A percentile compares a stretch with the other conserved stretches of the same genome.
Conservation (phyloP, 2,797 vertebrate species). For the Ctenochaetus hawaiiensis region DNA sequence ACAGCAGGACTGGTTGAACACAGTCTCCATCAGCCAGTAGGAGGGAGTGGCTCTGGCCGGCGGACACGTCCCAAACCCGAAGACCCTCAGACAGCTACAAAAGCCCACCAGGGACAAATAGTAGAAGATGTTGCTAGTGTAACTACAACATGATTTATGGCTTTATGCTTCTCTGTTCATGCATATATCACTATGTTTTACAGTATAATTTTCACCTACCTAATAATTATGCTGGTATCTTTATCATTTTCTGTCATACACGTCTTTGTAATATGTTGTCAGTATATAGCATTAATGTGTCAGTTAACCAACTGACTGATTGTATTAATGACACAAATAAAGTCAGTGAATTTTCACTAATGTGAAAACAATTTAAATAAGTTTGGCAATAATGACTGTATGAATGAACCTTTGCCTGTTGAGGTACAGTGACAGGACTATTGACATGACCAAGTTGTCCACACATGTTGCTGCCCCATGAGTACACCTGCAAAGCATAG, state of each 20-base stretch:
- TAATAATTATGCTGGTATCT: background rate
- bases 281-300: background rate
- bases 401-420: conserved; percentile 86
- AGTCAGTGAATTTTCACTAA: background rate
- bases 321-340: background rate
- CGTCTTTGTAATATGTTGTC: background rate
- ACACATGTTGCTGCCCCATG: conserved; percentile 94
- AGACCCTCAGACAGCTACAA: conserved; percentile 87
- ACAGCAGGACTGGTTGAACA: conserved; percentile 91
- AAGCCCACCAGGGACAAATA: conserved; percentile 9
- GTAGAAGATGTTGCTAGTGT: background rate
- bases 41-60: conserved; percentile 92
- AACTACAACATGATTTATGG: background rate
- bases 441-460: conserved; percentile 93
- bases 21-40: conserved; percentile 93
- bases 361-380: background rate
- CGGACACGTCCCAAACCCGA: conserved; percentile 91
- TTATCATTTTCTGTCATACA: background rate
- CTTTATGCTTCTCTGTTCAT: background rate
- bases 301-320: background rate
- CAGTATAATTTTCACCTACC: background rate
- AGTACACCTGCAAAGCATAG: conserved; percentile 88
- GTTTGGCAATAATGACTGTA: background rate
- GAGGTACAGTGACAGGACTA: conserved; percentile 91
- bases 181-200: background rate